Conservation (phyloP, 2,113 vertebrate species). For the Rhinolophus ferrumequinum region DNA sequence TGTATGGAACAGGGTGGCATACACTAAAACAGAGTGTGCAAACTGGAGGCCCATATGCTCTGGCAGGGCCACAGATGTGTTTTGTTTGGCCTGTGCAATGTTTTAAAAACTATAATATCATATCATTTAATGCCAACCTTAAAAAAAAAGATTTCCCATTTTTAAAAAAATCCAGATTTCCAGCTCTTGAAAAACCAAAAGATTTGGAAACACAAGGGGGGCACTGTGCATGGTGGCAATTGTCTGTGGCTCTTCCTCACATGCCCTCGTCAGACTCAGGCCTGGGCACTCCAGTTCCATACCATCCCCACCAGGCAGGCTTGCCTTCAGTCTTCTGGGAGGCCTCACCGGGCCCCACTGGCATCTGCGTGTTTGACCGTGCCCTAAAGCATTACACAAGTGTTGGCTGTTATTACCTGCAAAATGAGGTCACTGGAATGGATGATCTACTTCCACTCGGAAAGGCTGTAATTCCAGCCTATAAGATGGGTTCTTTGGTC, state of each 20-base stretch:
- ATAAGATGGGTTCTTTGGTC: constrained; percentile 35
- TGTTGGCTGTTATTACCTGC: constrained; percentile 43
- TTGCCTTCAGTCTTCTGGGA: background rate
- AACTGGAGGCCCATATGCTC: constrained; percentile 32
- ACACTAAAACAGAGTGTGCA: background rate
- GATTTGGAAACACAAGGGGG: background rate
- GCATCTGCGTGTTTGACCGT: background rate
- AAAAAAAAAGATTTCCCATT: background rate
- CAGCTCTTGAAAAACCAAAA: background rate
- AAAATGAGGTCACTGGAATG: constrained; percentile 75
- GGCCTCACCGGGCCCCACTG: background rate
- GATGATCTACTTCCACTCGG: constrained; percentile 45
- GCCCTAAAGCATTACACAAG: constrained; percentile 55
- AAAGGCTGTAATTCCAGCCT: constrained; percentile 55
- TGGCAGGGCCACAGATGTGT: constrained; percentile 33
- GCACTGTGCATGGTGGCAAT: rapidly evolving
- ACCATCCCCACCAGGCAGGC: background rate
- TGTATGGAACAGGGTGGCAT: background rate
- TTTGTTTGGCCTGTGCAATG: constrained; percentile 46
- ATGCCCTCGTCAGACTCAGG: background rate
- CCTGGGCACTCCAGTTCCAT: background rate
- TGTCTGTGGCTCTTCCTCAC: background rate
- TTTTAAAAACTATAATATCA: constrained; percentile 52
- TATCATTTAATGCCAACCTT: constrained; percentile 25
- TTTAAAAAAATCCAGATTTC: background rate